Conservation (phyloP, 2,797 vertebrate species). For the Poliocrania exsul region DNA sequence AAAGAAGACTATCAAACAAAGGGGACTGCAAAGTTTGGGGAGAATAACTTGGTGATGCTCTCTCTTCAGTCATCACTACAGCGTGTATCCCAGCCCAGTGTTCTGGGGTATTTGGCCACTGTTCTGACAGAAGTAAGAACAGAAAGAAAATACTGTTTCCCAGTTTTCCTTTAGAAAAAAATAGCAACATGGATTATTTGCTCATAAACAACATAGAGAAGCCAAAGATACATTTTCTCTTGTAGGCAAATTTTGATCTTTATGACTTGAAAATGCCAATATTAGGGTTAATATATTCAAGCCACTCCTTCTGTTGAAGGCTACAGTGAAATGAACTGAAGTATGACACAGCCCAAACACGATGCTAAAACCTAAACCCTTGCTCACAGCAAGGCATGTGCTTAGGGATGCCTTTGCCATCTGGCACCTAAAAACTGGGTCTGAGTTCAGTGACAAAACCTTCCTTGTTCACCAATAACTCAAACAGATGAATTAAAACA, state of each 20-base stretch:
- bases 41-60: background rate
- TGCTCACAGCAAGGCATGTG: background rate
- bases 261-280: background rate
- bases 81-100: background rate
- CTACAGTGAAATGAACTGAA: background rate
- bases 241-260: background rate
- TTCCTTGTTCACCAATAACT: background rate
- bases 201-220: background rate
- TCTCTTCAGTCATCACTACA: background rate
- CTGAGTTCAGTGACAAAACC: background rate
- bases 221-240: background rate
- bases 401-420: background rate
- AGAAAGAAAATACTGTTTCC: background rate
- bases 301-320: background rate
- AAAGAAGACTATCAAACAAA: background rate
- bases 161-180: background rate
- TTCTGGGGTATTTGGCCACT: background rate
- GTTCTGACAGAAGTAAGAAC: background rate
- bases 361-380: background rate
- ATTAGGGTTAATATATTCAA: background rate
- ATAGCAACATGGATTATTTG: background rate
- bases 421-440: background rate
- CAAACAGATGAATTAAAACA: background rate
- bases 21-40: background rate
- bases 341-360: background rate